Evolutionary conservation across 1,140 invertebrate species (phyloP).

Genomic region (Drosophila aff.): DNA sequence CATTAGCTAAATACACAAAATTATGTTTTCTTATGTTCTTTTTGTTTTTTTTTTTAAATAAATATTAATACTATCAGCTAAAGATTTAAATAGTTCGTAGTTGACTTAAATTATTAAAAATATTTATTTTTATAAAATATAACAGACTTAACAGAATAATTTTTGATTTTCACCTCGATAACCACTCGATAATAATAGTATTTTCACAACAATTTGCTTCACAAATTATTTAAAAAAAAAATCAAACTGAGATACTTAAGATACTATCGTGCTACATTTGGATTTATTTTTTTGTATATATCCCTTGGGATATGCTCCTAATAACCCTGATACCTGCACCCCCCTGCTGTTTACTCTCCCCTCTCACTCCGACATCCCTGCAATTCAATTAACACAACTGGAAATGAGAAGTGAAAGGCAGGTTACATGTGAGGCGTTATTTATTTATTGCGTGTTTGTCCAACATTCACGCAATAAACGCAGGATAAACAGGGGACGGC

Average conservation of each 20-base stretch:
- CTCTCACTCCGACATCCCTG: background rate
- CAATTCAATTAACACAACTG: constrained; percentile 68
- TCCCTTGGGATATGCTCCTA: background rate
- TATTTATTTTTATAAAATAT: background rate
- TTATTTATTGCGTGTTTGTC: constrained; percentile 80
- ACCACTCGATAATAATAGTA: background rate
- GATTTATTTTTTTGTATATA: background rate
- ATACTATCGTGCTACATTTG: rapidly evolving
- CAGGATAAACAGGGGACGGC: background rate
- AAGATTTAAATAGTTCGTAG: too few relatives aligned
- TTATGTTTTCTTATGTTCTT: too few relatives aligned
- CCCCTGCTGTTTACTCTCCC: background rate
- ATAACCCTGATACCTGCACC: background rate
- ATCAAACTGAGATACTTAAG: background rate
- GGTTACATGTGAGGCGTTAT: constrained; percentile 75
- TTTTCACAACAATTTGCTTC: background rate
- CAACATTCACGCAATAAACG: constrained; percentile 58
- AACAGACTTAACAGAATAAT: too few relatives aligned
- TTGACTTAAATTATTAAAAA: background rate
- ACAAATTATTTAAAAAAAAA: background rate
- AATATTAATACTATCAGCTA: too few relatives aligned
- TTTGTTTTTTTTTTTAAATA: too few relatives aligned
- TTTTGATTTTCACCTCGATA: background rate
- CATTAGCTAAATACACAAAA: too few relatives aligned
- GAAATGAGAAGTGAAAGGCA: constrained; percentile 34